Conservation (phyloP, 2,797 vertebrate species). For the Bucorvus abyssinicus region DNA sequence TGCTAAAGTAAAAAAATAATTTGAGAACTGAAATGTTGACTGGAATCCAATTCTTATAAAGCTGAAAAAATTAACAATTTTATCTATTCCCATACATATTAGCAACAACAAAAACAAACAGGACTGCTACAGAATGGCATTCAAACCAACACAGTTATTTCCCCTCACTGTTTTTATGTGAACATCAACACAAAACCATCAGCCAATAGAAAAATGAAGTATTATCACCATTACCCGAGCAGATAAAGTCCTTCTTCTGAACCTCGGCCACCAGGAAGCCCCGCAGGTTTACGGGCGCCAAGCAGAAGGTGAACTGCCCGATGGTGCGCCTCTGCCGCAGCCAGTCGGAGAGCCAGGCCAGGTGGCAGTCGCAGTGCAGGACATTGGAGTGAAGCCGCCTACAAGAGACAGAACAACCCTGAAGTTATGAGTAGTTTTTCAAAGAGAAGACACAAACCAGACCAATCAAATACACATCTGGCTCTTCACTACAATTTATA, state of each 20-base stretch:
- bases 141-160: neutral
- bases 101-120: neutral
- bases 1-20: neutral
- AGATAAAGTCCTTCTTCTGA: slow-evolving; percentile 95
- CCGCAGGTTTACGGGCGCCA: slow-evolving; percentile 91
- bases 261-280: slow-evolving; percentile 95
- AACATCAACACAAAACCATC: neutral
- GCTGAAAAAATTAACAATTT: neutral
- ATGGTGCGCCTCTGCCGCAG: slow-evolving; percentile 89
- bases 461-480: fast-evolving
- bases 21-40: slow-evolving; percentile 28
- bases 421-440: neutral
- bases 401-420: neutral
- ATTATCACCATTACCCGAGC: slow-evolving; percentile 81
- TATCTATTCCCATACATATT: slow-evolving; percentile 6
- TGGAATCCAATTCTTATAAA: slow-evolving; percentile 29
- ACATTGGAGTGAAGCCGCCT: slow-evolving; percentile 97
- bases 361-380: slow-evolving; percentile 95
- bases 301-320: slow-evolving; percentile 97
- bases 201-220: neutral
- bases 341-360: slow-evolving; percentile 98
- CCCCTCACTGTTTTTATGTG: neutral
- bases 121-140: neutral
- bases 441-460: neutral
- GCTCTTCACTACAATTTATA: fast-evolving